Conservation (phyloP, 2,113 vertebrate genomes). For the Glareola pratincola region DNA sequence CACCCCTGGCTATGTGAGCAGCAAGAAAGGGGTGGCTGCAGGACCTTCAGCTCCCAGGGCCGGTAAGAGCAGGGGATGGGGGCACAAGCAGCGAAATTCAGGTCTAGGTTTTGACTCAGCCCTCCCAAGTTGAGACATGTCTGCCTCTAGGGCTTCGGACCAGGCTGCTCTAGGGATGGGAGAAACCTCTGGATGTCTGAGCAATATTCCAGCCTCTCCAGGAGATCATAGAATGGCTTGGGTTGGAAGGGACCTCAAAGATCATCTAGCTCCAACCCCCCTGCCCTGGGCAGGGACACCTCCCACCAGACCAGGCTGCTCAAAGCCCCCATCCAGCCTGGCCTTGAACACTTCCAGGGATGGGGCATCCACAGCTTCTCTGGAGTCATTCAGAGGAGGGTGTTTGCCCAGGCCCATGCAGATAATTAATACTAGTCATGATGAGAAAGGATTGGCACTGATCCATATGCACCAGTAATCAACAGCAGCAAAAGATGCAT, state of each 20-base stretch:
- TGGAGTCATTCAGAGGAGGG: background rate
- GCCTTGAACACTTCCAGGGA: background rate
- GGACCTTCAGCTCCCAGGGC: background rate
- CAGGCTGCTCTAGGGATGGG: background rate
- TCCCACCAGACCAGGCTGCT: background rate
- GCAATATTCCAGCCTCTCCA: background rate
- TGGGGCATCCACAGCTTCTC: background rate
- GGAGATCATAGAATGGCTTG: background rate
- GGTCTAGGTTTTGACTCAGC: background rate
- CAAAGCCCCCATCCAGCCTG: background rate
- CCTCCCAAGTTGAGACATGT: background rate
- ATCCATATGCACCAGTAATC: background rate
- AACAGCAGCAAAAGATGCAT: background rate
- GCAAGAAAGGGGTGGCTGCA: background rate
- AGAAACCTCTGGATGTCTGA: background rate
- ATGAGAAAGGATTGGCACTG: background rate
- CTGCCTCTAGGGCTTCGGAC: background rate
- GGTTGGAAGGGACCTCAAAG: background rate
- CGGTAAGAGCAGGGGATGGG: background rate
- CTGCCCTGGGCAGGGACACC: background rate
- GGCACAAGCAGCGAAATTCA: background rate
- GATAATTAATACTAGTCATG: background rate
- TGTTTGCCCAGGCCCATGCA: background rate
- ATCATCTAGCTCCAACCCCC: background rate
- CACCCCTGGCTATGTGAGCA: accelerated